Base-by-base conservation (phyloP, 1,140 invertebrate genomes). In the Brachionus calyciflorus region DNA sequence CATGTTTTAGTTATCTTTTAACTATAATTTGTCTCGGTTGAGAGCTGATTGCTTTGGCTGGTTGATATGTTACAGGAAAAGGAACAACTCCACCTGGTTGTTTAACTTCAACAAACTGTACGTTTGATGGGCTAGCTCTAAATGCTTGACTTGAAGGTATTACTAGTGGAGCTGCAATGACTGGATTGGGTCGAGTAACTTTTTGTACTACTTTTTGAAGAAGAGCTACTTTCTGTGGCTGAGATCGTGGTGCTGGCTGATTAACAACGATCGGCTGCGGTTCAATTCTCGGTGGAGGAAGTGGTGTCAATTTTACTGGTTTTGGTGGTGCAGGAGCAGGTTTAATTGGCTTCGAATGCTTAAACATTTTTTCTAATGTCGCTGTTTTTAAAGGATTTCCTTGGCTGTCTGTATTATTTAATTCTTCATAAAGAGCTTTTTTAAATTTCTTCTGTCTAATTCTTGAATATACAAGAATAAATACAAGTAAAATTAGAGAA, bases 351-450 rank as follows among this genome's bases (percentile, higher is more conserved):
- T 65, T 65, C 26, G 60, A 65, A 26, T 65, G 60, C 24, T 65
- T 65, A 44, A 44, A 65, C 37, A 65, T 65, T 44, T 46, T 65
- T 9, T 65, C 60, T 4, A 65, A 44, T 14, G 28, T 65, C 3
- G 60, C 60, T 24, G 60, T 65, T 44, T 65, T 65, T 24, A 65
- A 28, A 24, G 60, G 60, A 65, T 65, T 65, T 44, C 60, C 60
- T 24, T 65, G 40, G 24, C 37, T 24, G 30, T 65, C 60, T 17
- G 60, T 65, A 12, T 65, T 41, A 41, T 44, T 65, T 14, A 65
- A 41, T 44, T 65, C 60, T 44, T 65, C 9, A 10, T 65, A 65
- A 17, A 65, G 30, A 4, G 60, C 60, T 14, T 65, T 37, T 24
- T 46, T 65, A 41, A 30, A 65, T 44, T 65, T 46, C 5, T 65